Evolutionary conservation across 2,888 invertebrate genomes (phyloP), one percentile per base, ranked within the genome.

Genomic region (Stenichneumon culpator): DNA sequence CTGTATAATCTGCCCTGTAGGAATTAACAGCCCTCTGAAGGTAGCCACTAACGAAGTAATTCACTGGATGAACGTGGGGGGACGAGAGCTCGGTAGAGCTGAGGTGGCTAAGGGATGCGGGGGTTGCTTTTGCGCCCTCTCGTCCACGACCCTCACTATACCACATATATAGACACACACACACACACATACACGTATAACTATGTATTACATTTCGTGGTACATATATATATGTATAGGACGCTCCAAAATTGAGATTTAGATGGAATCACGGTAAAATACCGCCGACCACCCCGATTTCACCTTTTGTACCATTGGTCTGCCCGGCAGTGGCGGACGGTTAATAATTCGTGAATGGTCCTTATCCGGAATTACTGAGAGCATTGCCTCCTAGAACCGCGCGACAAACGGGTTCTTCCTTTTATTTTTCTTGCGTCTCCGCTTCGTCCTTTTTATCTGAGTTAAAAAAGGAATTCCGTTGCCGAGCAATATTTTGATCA

Each of bases 41-140:
- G 93, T 93, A 92, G 94, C 93, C 93, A 93, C 94, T 93, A 93
- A 94, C 93, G 93, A 93, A 94, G 94, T 94, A 93, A 94, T 94
- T 93, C 93, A 93, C 93, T 93, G 93, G 93, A 93, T 93, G 93
- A 93, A 92, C 93, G 92, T 90, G 91, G 90, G 89, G 90, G 90
- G 90, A 89, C 83, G 79, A 67, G 80, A 85, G 63, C 83, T 85
- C 44, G 72, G 74, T 57, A 77, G 83, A 77, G 83, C 83, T 77
- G 83, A 83, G 86, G 86, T 82, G 81, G 86, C 78, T 73, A 73
- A 77, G 84, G 82, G 85, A 70, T 83, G 83, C 47, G 82, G 87
- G 83, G 88, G 83, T 83, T 82, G 84, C 82, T 84, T 84, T 82
- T 72, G 78, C 81, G 57, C 77, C 80, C 79, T 87, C 82, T 72